Evolutionary conservation across 2,797 vertebrate genomes (phyloP).

Genomic region (Crotalus adamanteus): DNA sequence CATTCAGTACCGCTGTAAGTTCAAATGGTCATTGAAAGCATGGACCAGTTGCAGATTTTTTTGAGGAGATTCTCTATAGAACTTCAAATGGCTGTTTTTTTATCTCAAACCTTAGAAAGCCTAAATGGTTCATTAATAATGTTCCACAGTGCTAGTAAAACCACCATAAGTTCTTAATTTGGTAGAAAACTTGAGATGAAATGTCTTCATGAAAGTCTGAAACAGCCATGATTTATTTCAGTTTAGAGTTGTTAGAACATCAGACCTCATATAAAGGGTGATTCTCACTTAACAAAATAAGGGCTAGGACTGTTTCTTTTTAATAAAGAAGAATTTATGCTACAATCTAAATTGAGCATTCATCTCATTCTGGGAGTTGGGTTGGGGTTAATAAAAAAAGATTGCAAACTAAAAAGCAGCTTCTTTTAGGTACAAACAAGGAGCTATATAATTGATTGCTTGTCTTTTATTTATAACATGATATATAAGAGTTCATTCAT

Average conservation of each 20-base stretch:
- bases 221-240: slow-evolving; percentile 5
- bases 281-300: neutral
- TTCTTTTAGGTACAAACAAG: neutral
- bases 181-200: neutral
- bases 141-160: neutral
- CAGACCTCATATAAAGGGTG: neutral
- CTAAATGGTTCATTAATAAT: slow-evolving; percentile 2
- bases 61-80: neutral
- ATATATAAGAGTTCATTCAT: neutral
- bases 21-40: too few relatives aligned
- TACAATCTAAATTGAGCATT: neutral
- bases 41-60: neutral
- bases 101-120: slow-evolving; percentile 6
- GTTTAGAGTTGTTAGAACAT: slow-evolving; percentile 8
- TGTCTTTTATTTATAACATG: neutral
- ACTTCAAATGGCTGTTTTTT: neutral
- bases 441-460: neutral
- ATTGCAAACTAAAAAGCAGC: neutral
- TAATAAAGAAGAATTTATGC: neutral
- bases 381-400: neutral
- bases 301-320: neutral
- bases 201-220: slow-evolving; percentile 8
- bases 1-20: too few relatives aligned
- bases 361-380: neutral
- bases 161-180: slow-evolving; percentile 26